Evolutionary conservation across 2,888 invertebrate genomes (phyloP), one percentile per base, ranked within the genome.

Genomic region (Holacanthella duospinosa): DNA sequence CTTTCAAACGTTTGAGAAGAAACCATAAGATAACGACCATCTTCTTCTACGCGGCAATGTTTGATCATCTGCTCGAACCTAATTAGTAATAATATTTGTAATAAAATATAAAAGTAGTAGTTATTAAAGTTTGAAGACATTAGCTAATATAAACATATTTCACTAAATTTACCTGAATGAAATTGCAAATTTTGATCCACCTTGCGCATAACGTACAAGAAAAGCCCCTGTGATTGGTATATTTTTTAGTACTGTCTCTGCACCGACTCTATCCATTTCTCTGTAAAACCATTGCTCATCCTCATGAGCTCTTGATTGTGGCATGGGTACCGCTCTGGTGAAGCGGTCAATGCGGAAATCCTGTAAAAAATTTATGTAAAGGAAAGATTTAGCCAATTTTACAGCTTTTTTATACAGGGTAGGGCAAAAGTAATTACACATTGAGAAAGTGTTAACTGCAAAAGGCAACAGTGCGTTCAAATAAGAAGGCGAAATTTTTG

Each of bases 41-140:
- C 95, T 57, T 89, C 83, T 77, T 90, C 89, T 65, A 99, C 89
- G 60, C 94, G 85, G 77, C 96, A 97, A 77, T 99, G 97, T 77
- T 96, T 97, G 67, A 96, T 93, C 78, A 92, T 90, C 60, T 87
- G 89, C 74, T 93, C 93, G 1, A 89, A 88, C 75, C 93, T 92
- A 19, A 60, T n/a, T n/a, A n/a, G n/a, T n/a, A n/a, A 26, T 19
- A 43, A n/a, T n/a, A n/a, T n/a, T n/a, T n/a, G n/a, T n/a, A n/a
- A n/a, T n/a, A n/a, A n/a, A n/a, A n/a, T n/a, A n/a, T n/a, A n/a
- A n/a, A n/a, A n/a, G n/a, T n/a, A n/a, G n/a, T n/a, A n/a, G n/a
- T n/a, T n/a, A n/a, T n/a, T n/a, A n/a, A n/a, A n/a, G n/a, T n/a
- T n/a, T 43, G 43, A 43, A 43, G 12, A 12, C 43, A 12, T 9